phyloP scores from a whole-genome alignment of 2,113 vertebrate genomes.

The Lepus americanus region DNA sequence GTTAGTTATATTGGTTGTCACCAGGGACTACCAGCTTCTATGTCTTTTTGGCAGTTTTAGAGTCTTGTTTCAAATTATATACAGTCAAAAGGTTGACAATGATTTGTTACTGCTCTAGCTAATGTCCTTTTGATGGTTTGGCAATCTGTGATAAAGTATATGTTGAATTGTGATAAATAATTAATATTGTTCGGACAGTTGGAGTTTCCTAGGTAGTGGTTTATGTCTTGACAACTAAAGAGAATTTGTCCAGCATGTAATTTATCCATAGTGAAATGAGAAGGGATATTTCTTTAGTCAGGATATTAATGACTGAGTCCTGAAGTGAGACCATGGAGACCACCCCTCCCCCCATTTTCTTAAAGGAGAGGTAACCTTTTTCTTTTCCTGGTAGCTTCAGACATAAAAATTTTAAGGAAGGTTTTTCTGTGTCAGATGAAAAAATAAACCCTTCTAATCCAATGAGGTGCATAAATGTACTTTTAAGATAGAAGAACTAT shows the following conservation, averaged over 20 bases:
- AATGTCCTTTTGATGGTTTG: conserved; percentile 71
- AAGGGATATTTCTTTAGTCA: conserved; percentile 66
- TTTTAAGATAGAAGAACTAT: not conserved
- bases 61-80: conserved; percentile 76
- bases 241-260: conserved; percentile 59
- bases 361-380: conserved; percentile 6
- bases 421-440: conserved; percentile 22
- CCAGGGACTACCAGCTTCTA: conserved; percentile 65
- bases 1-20: conserved; percentile 78
- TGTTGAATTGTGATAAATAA: conserved; percentile 82
- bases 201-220: conserved; percentile 66
- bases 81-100: conserved; percentile 65
- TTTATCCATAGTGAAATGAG: conserved; percentile 68
- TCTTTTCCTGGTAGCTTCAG: not conserved
- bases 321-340: conserved; percentile 22
- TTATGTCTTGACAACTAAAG: conserved; percentile 61
- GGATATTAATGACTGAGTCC: conserved; percentile 66
- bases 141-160: conserved; percentile 70
- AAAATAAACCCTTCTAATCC: not conserved
- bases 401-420: conserved; percentile 39
- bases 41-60: conserved; percentile 82
- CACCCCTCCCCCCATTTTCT: not conserved
- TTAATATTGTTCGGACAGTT: conserved; percentile 65
- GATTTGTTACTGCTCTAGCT: conserved; percentile 68
- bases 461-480: not conserved